These are phyloP conservation scores for Ichneumoninae sp. DNA, from an alignment of 2,888 invertebrate species.

Conservation along the genomic window DNA sequence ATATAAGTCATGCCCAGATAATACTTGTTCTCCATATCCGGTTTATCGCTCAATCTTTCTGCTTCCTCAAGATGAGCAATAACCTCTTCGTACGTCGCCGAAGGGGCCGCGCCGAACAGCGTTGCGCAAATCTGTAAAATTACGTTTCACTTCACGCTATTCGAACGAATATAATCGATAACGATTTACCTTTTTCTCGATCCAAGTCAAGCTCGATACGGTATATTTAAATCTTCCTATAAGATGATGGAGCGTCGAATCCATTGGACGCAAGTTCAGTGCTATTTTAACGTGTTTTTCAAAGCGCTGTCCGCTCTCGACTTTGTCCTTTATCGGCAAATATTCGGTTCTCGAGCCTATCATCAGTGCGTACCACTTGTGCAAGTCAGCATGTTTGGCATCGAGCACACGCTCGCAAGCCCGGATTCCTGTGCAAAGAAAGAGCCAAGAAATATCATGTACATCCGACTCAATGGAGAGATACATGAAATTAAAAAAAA, in stretches of 20 bases:
- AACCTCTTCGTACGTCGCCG: conserved; percentile 87
- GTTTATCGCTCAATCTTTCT: conserved; percentile 84
- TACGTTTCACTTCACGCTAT: background rate
- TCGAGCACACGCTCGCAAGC: conserved; percentile 86
- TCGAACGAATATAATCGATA: background rate
- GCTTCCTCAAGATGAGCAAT: conserved; percentile 86
- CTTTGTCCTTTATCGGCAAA: conserved; percentile 87
- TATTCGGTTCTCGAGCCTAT: conserved; percentile 87
- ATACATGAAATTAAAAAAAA: conserved; percentile 3
- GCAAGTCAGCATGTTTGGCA: conserved; percentile 86
- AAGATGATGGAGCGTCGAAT: conserved; percentile 88
- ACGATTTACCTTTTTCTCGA: conserved; percentile 86
- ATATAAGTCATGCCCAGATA: conserved; percentile 87
- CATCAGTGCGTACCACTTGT: conserved; percentile 91
- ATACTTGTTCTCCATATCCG: conserved; percentile 87
- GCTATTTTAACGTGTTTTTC: conserved; percentile 89
- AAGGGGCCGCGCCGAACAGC: conserved; percentile 88
- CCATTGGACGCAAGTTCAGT: conserved; percentile 86
- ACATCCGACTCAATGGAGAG: background rate
- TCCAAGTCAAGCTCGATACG: conserved; percentile 87
- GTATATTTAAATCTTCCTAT: conserved; percentile 90
- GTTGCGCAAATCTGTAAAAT: conserved; percentile 86
- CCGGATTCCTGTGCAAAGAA: conserved; percentile 84
- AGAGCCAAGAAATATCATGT: background rate
- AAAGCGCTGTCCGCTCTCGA: conserved; percentile 88